phyloP scores from a whole-genome alignment of 2,113 vertebrate species.

The Canis aureus region DNA sequence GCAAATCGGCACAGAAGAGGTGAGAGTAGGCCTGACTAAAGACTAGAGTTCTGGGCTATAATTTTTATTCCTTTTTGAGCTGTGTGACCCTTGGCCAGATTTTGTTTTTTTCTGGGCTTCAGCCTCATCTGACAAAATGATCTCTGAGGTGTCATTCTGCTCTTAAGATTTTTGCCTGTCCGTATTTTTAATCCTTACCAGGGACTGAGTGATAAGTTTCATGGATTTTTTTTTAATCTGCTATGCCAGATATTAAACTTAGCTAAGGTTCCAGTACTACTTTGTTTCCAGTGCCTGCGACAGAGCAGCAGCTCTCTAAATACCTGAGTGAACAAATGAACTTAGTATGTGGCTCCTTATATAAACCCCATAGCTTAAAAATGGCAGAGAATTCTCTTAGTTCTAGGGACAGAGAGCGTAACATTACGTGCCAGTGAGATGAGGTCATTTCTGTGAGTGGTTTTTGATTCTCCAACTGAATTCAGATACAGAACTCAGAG shows the following conservation, averaged over 20 bases:
- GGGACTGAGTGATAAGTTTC: neutral
- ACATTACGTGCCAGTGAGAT: neutral
- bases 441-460: neutral
- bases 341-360: neutral
- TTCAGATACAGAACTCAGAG: neutral
- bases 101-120: neutral
- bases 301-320: neutral
- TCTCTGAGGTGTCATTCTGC: neutral
- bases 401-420: neutral
- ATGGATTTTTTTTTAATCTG: neutral
- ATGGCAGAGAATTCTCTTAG: neutral
- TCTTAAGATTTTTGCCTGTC: conserved; percentile 13
- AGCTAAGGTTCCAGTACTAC: neutral
- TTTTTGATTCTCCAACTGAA: neutral
- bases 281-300: neutral
- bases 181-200: conserved; percentile 27
- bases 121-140: neutral
- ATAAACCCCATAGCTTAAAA: neutral
- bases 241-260: neutral
- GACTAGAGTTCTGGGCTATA: neutral
- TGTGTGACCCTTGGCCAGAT: neutral
- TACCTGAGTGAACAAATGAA: neutral
- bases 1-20: neutral
- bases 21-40: neutral
- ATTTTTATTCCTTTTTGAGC: neutral